Base-by-base conservation (phyloP, 2,797 vertebrate genomes). In the Chelon auratus region DNA sequence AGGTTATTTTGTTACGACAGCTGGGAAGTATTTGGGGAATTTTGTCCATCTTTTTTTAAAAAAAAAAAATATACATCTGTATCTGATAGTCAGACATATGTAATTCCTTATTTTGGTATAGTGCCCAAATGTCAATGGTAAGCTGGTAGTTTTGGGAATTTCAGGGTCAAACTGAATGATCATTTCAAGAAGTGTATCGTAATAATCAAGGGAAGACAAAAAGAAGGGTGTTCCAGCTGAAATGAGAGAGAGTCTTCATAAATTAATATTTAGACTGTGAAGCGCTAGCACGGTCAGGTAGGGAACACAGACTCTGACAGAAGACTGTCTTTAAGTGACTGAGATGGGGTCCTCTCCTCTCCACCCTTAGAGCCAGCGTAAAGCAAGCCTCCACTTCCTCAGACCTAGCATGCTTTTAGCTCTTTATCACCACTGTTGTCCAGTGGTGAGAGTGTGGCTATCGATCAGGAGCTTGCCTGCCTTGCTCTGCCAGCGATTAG, bases 361-460 rank as follows among this genome's bases (percentile, higher is more conserved):
- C 72, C 9, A 68, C 51, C 70, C 48, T 76, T 20, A 12, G 39
- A 61, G 61, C 71, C 64, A 68, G 62, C 67, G 65, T 63, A 66
- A 75, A 75, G 67, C 74, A 42, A 74, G 48, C 58, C 74, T 58
- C 52, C 61, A 39, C 58, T 78, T 69, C 65, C 70, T n/a, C 33
- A 36, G 43, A 74, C 77, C 65, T 63, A 55, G 67, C 75, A 74
- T 86, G 80, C 81, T 75, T 86, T 86, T 84, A 89, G 89, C 82
- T 91, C 86, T 87, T 93, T 89, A 92, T 90, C 83, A 68, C 73
- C 77, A 64, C 76, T 84, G 83, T 87, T 85, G 86, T 87, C 81
- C 86, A 72, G 85, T 24, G 70, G 77, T 54, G 69, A 87, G 85
- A 84, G 84, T 74, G 70, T 58, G 77, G 81, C 83, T 86, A 92